Evolutionary conservation across 2,888 invertebrate genomes (phyloP).

Genomic region (Halocaridina rubra): DNA sequence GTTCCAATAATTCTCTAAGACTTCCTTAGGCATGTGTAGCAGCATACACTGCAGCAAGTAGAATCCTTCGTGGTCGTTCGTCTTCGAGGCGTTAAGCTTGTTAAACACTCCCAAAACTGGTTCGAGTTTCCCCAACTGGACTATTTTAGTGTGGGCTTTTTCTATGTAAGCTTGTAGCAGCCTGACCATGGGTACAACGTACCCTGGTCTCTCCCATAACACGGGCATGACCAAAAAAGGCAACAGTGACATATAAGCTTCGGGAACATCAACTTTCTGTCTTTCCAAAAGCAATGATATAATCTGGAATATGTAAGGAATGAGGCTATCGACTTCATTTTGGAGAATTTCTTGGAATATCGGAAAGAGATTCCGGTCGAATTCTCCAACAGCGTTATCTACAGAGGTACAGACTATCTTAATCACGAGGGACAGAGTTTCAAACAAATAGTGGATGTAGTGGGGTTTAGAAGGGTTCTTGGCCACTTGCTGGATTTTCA

Average conservation of each 20-base stretch:
- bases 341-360: slow-evolving; percentile 94
- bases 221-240: slow-evolving; percentile 90
- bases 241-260: slow-evolving; percentile 88
- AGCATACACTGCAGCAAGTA: slow-evolving; percentile 84
- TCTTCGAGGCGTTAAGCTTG: slow-evolving; percentile 93
- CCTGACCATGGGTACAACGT: slow-evolving; percentile 93
- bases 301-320: slow-evolving; percentile 99
- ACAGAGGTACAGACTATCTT: slow-evolving; percentile 88
- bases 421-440: slow-evolving; percentile 88
- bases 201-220: slow-evolving; percentile 93
- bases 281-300: slow-evolving; percentile 87
- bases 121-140: slow-evolving; percentile 79
- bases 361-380: slow-evolving; percentile 93
- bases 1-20: slow-evolving; percentile 81
- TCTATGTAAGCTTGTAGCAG: slow-evolving; percentile 88
- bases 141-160: slow-evolving; percentile 78
- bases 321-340: slow-evolving; percentile 95
- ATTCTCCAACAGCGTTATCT: slow-evolving; percentile 82
- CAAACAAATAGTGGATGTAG: slow-evolving; percentile 98
- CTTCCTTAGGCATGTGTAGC: slow-evolving; percentile 72
- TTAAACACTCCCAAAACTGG: slow-evolving; percentile 91
- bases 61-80: slow-evolving; percentile 90
- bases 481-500: slow-evolving; percentile 83
- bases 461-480: slow-evolving; percentile 96
- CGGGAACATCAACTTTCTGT: slow-evolving; percentile 73